phyloP scores from a whole-genome alignment of 2,797 vertebrate genomes.

The Scleropages formosus region DNA sequence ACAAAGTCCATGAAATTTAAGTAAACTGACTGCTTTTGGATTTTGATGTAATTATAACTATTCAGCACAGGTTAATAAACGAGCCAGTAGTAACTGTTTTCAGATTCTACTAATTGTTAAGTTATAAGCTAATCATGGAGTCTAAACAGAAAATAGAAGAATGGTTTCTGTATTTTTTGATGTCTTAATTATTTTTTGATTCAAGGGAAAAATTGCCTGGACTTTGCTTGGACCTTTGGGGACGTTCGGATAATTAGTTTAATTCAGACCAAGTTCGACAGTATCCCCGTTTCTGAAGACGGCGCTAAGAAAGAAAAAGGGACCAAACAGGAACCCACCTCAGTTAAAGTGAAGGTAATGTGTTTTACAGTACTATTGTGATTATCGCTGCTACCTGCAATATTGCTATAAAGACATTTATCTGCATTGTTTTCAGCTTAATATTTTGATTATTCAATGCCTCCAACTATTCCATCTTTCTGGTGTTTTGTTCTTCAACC shows the following conservation, averaged over 20 bases:
- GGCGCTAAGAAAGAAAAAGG: conserved; percentile 53
- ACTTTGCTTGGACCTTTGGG: conserved; percentile 74
- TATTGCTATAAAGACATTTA: not conserved
- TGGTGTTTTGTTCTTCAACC: not conserved
- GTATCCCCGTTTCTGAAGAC: conserved; percentile 65
- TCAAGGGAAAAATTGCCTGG: conserved; percentile 76
- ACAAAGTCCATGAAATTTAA: too few species aligned
- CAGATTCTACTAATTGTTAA: too few species aligned
- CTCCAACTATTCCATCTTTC: not conserved
- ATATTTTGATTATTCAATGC: not conserved
- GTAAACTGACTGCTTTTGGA: too few species aligned
- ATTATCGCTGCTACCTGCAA: too few species aligned
- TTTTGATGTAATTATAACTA: too few species aligned
- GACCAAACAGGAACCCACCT: conserved; percentile 50
- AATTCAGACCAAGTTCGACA: conserved; percentile 72
- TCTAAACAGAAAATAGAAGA: too few species aligned
- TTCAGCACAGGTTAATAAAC: too few species aligned
- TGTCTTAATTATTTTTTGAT: conserved; percentile 31
- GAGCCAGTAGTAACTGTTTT: too few species aligned
- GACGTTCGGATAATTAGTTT: conserved; percentile 73
- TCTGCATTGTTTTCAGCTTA: not conserved
- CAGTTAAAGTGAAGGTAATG: conserved; percentile 68
- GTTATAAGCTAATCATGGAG: too few species aligned
- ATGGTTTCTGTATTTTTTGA: too few species aligned
- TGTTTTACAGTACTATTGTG: not conserved